Evolutionary conservation across 2,888 invertebrate species (phyloP).

Genomic region (Gastracanthus pulcherrimus): DNA sequence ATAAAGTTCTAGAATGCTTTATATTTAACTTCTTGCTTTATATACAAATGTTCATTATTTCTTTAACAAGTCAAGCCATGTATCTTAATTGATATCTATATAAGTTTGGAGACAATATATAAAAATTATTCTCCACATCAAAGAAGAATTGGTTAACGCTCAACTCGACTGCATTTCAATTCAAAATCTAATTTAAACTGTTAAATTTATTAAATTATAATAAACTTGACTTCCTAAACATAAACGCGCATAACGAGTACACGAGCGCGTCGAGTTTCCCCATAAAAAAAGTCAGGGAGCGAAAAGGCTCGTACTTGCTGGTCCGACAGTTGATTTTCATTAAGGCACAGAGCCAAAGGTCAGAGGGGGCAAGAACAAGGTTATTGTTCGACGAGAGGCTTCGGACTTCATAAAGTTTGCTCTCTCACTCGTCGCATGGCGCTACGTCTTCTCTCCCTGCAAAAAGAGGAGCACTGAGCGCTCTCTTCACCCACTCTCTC

Average conservation of each 20-base stretch:
- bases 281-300: neutral
- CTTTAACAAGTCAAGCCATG: too few relatives aligned
- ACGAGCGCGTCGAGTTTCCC: neutral
- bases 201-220: neutral
- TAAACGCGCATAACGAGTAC: neutral
- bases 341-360: slow-evolving; percentile 14
- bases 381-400: slow-evolving; percentile 39
- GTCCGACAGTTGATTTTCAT: slow-evolving; percentile 39
- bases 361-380: slow-evolving; percentile 31
- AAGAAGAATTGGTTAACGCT: too few relatives aligned
- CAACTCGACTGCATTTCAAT: too few relatives aligned
- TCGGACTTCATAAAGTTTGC: slow-evolving; percentile 44
- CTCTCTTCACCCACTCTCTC: neutral
- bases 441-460: too few relatives aligned
- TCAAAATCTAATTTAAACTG: neutral
- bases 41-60: too few relatives aligned
- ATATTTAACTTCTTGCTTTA: too few relatives aligned
- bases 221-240: too few relatives aligned
- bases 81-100: too few relatives aligned
- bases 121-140: too few relatives aligned
- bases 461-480: neutral
- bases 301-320: neutral
- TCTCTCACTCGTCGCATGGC: neutral
- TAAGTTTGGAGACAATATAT: too few relatives aligned
- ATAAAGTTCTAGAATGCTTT: too few relatives aligned